These are phyloP conservation scores for Abscondita cerata DNA, from an alignment of 2,888 invertebrate species.

Conservation along the genomic window DNA sequence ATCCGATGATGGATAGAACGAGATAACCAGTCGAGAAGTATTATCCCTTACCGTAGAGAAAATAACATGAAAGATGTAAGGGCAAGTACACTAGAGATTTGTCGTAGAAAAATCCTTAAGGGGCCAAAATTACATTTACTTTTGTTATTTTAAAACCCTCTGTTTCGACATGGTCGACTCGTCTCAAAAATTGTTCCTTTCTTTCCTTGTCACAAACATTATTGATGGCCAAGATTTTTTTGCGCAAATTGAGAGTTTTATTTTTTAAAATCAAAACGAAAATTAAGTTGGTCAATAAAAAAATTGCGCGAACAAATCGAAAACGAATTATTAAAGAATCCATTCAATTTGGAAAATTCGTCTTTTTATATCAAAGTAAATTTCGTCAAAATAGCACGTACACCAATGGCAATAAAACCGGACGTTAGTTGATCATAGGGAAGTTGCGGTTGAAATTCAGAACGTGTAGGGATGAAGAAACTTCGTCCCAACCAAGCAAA, in stretches of 20 bases:
- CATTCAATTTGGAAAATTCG: background rate
- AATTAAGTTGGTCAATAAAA: background rate
- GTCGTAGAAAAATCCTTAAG: constrained; percentile 5
- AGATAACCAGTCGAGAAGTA: constrained; percentile 2
- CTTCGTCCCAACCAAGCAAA: constrained; percentile 36
- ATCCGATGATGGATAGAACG: too few relatives aligned
- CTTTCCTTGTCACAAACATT: too few relatives aligned
- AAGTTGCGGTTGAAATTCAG: constrained; percentile 42
- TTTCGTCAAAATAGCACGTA: constrained; percentile 16
- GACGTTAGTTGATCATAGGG: constrained; percentile 34
- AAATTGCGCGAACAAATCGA: background rate
- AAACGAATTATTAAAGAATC: background rate
- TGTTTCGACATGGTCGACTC: constrained; percentile 12
- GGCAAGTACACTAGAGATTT: constrained; percentile 17
- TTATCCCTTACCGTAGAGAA: constrained; percentile 6
- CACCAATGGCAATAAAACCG: constrained; percentile 23
- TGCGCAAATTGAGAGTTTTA: too few relatives aligned
- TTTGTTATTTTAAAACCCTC: constrained; percentile 19
- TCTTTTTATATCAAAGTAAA: background rate
- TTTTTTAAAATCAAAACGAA: constrained; percentile 1
- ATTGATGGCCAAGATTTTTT: too few relatives aligned
- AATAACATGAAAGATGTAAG: constrained; percentile 24
- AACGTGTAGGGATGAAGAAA: constrained; percentile 39
- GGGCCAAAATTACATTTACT: constrained; percentile 14
- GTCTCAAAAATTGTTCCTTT: too few relatives aligned